Percentiles rank a stretch among this genome's conserved stretches.
Conservation (phyloP, 2,113 vertebrate genomes). For the Oncorhynchus keta region DNA sequence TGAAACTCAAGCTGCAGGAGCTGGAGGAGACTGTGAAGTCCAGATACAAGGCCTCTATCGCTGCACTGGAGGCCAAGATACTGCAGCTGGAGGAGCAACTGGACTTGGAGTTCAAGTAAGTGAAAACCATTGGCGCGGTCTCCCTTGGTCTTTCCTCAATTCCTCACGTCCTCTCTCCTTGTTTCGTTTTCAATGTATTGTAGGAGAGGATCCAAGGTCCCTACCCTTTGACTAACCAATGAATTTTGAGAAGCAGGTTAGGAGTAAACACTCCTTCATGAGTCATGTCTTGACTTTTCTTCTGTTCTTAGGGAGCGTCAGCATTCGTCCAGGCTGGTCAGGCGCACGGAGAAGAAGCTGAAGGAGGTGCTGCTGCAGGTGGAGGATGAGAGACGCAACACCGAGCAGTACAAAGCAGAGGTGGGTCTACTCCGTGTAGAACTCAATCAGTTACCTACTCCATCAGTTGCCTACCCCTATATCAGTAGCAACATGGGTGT, state of each 20-base stretch:
- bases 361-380: conserved; percentile 92
- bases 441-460: no score
- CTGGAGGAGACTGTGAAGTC: conserved; percentile 85
- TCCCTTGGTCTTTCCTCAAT: no score
- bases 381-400: conserved; percentile 89
- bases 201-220: no score
- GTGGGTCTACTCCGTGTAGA: conserved; percentile 49
- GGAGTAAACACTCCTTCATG: no score
- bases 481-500: no score
- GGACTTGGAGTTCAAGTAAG: conserved; percentile 87
- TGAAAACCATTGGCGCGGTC: no score
- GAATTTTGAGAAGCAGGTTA: neutral
- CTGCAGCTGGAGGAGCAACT: conserved; percentile 90
- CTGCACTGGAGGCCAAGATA: conserved; percentile 87
- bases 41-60: conserved; percentile 87
- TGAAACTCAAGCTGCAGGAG: conserved; percentile 92
- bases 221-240: no score
- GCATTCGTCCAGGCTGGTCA: conserved; percentile 82
- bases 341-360: conserved; percentile 90
- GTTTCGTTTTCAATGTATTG: no score
- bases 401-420: conserved; percentile 92
- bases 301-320: conserved; percentile 82
- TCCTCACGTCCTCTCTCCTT: no score
- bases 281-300: neutral
- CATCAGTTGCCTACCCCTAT: neutral